Percentiles rank a stretch among this genome's conserved stretches.
Conservation (phyloP, 2,888 invertebrate genomes). For the Plebejus melissa region DNA sequence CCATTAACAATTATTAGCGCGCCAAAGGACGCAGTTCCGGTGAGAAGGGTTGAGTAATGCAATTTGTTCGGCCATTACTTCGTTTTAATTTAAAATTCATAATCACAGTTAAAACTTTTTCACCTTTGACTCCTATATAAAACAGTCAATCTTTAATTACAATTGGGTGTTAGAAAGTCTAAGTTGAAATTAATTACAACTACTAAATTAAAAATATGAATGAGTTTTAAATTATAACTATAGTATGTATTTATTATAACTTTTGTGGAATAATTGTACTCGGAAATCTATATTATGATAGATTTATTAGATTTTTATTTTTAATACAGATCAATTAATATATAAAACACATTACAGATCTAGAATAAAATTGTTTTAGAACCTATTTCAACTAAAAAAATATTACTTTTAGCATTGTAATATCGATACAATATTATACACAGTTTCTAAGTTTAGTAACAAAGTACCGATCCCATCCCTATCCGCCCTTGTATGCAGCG, state of each 20-base stretch:
- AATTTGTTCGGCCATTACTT: conserved; percentile 34
- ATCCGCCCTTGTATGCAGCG: conserved; percentile 19
- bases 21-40: conserved; percentile 24
- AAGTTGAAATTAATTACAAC: not conserved
- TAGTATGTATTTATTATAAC: too few species aligned
- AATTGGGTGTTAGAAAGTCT: not conserved
- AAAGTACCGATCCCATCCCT: conserved; percentile 20
- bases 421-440: not conserved
- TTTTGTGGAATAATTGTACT: too few species aligned
- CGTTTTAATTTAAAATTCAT: conserved; percentile 28
- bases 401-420: not conserved
- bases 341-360: too few species aligned
- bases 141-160: not conserved
- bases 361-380: too few species aligned
- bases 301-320: too few species aligned
- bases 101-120: conserved; percentile 11
- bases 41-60: conserved; percentile 36
- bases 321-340: too few species aligned
- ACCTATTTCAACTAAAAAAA: not conserved
- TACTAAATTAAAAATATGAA: too few species aligned
- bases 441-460: not conserved
- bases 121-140: not conserved
- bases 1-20: conserved; percentile 32
- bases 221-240: not conserved
- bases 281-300: too few species aligned